Evolutionary conservation across 2,888 invertebrate genomes (phyloP).

Genomic region (Drosophila pseudotakahashii): DNA sequence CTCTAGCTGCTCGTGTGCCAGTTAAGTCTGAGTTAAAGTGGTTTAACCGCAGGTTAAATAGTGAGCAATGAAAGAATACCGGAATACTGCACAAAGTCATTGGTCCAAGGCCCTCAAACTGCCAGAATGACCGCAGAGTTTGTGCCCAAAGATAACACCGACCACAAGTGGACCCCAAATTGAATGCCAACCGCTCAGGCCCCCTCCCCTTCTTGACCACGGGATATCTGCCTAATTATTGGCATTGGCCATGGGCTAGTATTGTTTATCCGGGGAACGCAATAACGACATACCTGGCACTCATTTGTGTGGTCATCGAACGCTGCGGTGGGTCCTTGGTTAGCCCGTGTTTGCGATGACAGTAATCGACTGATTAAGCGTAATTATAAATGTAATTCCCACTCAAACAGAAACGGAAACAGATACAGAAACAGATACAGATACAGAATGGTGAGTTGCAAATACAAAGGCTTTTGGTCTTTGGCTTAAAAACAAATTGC

Average conservation of each 20-base stretch:
- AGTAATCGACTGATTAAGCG: constrained; percentile 33
- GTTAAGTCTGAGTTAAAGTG: neutral
- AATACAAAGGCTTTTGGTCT: neutral
- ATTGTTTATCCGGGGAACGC: constrained; percentile 6
- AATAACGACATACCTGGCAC: constrained; percentile 29
- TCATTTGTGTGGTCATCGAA: constrained; percentile 18
- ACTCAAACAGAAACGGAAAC: neutral
- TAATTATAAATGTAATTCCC: constrained; percentile 37
- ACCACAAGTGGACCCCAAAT: constrained; percentile 5
- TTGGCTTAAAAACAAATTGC: constrained; percentile 22
- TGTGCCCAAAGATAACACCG: neutral
- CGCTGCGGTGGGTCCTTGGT: constrained; percentile 8
- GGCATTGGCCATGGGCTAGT: neutral
- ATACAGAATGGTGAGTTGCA: neutral
- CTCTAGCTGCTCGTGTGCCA: too few species aligned
- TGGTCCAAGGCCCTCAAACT: neutral
- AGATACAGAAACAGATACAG: neutral
- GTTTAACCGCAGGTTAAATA: neutral
- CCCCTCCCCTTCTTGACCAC: too few species aligned
- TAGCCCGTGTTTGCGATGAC: constrained; percentile 24
- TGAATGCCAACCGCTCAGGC: neutral
- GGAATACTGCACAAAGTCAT: neutral
- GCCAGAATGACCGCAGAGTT: constrained; percentile 1
- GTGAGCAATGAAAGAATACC: neutral
- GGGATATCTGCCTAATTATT: constrained; percentile 15